phyloP scores from a whole-genome alignment of 1,140 invertebrate species.

The Zaprionus inermis region DNA sequence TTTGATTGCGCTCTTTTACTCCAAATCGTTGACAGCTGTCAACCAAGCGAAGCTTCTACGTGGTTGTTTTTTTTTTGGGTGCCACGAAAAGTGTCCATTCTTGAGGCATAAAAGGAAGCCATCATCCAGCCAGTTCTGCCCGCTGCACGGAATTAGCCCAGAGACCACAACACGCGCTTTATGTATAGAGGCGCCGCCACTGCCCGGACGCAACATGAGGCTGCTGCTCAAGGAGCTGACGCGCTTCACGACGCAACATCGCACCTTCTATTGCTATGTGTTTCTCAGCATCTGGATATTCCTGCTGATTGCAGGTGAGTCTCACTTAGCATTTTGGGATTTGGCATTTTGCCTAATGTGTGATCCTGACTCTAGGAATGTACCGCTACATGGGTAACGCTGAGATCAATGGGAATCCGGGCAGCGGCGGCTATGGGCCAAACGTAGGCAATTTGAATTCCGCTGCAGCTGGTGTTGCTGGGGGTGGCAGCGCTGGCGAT shows the following conservation, averaged over 20 bases:
- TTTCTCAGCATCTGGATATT: conserved; percentile 92
- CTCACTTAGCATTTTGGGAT: background rate
- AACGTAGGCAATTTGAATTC: conserved; percentile 31
- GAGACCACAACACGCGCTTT: background rate
- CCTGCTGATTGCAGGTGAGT: conserved; percentile 88
- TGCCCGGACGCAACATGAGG: conserved; percentile 48
- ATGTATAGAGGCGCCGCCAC: conserved; percentile 16
- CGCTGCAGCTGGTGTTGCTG: conserved; percentile 33
- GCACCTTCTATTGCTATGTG: conserved; percentile 91
- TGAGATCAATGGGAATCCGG: conserved; percentile 37
- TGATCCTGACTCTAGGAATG: conserved; percentile 85
- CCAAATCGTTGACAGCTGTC: conserved; percentile 66
- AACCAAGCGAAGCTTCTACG: conserved; percentile 29
- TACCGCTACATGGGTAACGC: conserved; percentile 89
- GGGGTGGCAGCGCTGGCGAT: background rate
- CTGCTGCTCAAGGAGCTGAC: conserved; percentile 86
- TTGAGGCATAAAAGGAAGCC: background rate
- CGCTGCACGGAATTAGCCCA: background rate
- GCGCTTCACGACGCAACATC: conserved; percentile 89
- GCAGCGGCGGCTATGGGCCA: conserved; percentile 24
- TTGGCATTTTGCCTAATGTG: background rate
- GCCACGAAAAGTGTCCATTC: conserved; percentile 19
- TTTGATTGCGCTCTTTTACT: conserved; percentile 44
- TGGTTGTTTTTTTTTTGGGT: conserved; percentile 7
- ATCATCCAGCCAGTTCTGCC: background rate